Evolutionary conservation across 2,113 vertebrate genomes (phyloP), one percentile per base, ranked within the genome.

Genomic region (Gambusia holbrooki): DNA sequence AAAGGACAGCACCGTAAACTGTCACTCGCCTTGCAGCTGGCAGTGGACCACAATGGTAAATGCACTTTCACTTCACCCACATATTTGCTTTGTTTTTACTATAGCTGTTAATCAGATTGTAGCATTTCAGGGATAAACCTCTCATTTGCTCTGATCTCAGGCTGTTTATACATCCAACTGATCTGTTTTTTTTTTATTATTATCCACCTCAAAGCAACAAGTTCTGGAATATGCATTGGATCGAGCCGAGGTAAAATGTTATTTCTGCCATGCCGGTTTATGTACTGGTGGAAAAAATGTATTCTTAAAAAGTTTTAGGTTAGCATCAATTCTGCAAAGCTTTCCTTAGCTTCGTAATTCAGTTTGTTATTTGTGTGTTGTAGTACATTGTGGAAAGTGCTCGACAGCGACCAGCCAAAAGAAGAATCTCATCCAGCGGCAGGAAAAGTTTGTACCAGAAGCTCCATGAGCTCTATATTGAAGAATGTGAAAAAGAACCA

Each of bases 401-500:
- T 90, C 96, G 96, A 82, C 98, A 99, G 84, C 95, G 96, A 90
- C 98, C 98, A 84, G 96, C 96, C 80, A 98, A 97, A 94, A 95
- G 96, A 89, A 97, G 97, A 91, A 92, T 95, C 79, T 94, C 96
- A 72, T 96, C 97, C 29, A 93, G 96, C 80, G 97, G 96, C 89
- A 97, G 96, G 91, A 99, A 98, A 93, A 98, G 97, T 88, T 92
- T 99, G 80, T 97, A 98, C 95, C 98, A 99, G 94, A 99, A 99
- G 89, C 96, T 99, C 73, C 97, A 99, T 95, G 98, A 99, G 91
- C 92, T 99, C 35, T 98, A 98, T 91, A 95, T 97, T 85, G 98
- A 99, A 90, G 97, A 99, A 96, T 99, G 97, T 96, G 98, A 99
- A 92, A 99, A 97, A 90, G 98, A 99, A 84, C 98, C 98, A 60